These are phyloP conservation scores for Drosophila algonquin DNA, from an alignment of 2,888 invertebrate genomes.

Conservation along the genomic window DNA sequence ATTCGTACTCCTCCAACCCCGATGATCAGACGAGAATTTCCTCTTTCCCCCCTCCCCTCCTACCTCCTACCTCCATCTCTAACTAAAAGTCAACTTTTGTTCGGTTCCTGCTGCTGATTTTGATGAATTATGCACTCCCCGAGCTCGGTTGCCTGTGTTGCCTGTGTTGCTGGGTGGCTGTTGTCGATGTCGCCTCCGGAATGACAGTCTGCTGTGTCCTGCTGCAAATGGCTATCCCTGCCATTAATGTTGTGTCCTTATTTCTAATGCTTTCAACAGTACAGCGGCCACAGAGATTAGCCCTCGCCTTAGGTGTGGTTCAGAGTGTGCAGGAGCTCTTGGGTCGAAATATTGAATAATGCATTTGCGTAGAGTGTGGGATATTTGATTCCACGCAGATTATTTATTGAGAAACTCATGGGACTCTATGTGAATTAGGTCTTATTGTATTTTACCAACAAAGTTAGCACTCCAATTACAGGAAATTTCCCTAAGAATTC, in stretches of 20 bases:
- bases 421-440: constrained; percentile 27
- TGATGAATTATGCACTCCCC: constrained; percentile 73
- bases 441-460: not conserved
- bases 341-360: constrained; percentile 29
- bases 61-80: not conserved
- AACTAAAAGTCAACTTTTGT: constrained; percentile 58
- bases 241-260: constrained; percentile 73
- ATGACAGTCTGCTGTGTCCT: constrained; percentile 27
- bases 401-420: constrained; percentile 18
- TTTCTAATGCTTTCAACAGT: constrained; percentile 72
- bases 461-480: not conserved
- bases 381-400: constrained; percentile 34
- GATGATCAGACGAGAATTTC: not conserved
- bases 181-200: constrained; percentile 28
- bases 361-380: constrained; percentile 7
- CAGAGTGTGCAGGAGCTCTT: constrained; percentile 17
- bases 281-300: constrained; percentile 52
- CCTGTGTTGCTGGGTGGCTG: constrained; percentile 16
- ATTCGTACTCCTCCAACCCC: constrained; percentile 6
- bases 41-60: too few relatives aligned
- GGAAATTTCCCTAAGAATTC: not conserved
- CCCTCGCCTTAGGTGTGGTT: constrained; percentile 37
- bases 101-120: constrained; percentile 70
- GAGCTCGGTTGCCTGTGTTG: constrained; percentile 2
- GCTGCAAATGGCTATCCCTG: constrained; percentile 37